Base-by-base conservation (phyloP, 2,888 invertebrate genomes). In the Chrysomela aeneicollis region DNA sequence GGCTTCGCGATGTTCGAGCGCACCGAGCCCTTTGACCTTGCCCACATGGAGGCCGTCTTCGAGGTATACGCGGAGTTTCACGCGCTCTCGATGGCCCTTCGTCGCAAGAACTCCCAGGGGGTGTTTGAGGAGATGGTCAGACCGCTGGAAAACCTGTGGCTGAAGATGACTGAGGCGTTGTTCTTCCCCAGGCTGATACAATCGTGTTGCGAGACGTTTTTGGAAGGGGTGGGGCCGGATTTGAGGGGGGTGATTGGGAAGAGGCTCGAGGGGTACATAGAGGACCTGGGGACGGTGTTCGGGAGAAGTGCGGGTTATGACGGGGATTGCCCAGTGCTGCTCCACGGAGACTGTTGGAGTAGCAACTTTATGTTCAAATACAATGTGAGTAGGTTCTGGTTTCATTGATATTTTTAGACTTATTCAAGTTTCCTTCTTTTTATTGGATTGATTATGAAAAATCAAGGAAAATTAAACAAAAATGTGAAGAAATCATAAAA, bases 321-420 rank as follows among this genome's bases (percentile, higher is more conserved):
- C 0, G 58, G 51, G 8, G 42, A 57, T 18, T n/a, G 55, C 32
- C 61, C 64, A 5, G 75, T 73, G n/a, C 68, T 77, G 19, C 57
- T 65, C 10, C 77, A 77, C 63, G 76, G 76, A 18, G 76, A 77
- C 64, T 73, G 69, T 50, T 75, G 74, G 71, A 67, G 67, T 17
- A 73, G 74, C 57, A 78, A 77, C 55, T 67, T 75, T 49, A 63
- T 77, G 64, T 77, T 76, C 64, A 75, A 73, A 69, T 77, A 77
- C 61, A 63, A 73, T 46, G 73, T 74, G 61, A 59, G 63, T 37
- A 6, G 26, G n/a, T n/a, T n/a, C n/a, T n/a, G n/a, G n/a, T n/a
- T n/a, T n/a, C n/a, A n/a, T n/a, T n/a, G n/a, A n/a, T n/a, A n/a
- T n/a, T n/a, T n/a, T n/a, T n/a, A n/a, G n/a, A n/a, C n/a, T n/a